Base-by-base conservation (phyloP, 2,113 vertebrate genomes). In the Syngnathus floridae region DNA sequence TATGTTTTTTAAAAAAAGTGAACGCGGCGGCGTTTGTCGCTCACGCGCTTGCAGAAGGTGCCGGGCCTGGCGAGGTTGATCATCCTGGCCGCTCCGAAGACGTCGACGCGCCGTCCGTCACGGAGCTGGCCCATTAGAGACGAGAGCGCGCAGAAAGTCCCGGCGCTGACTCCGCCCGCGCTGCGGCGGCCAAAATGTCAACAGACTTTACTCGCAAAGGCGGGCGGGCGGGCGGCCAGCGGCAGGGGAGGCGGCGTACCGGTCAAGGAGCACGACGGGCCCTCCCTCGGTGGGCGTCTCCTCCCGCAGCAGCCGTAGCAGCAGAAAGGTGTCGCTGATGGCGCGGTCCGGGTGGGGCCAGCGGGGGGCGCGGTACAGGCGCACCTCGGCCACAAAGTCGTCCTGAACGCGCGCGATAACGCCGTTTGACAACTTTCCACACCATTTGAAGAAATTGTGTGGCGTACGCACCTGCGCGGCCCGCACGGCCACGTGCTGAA, bases 311-410 rank as follows among this genome's bases (percentile, higher is more conserved):
- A 97, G 79, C 75, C 83, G 90, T 73, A 96, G 86, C 61, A 99
- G 89, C 88, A 98, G 94, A 71, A 98, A 97, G 37, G 93, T 95
- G 88, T 91, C 94, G 80, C 95, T 97, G 75, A 98, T 93, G 52
- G 94, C 93, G 67, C 94, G 91, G 82, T 99, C 95, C 7, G 95
- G 96, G 88, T 98, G 95, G 52, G 95, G 96, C 97, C 97, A 99
- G 73, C 85, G 92, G 54, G 95, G 92, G 71, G 91, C 89, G 37
- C 91, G 91, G 82, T 94, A 98, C 81, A 94, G 95, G 65, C 91
- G 93, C 76, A 99, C 94, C 89, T 98, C 94, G 75, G 97, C 90
- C 57, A 95, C 90, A 4, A 91, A 97, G 81, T 99, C 96, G 81
- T 99, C 95, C 97, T 99, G 22, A 66, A 65, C 10, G 64, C 3